Evolutionary conservation across 92 coral and sea anemone genomes (phyloP), one percentile per base, ranked within the genome.

Genomic region (Desmophyllum pertusum): DNA sequence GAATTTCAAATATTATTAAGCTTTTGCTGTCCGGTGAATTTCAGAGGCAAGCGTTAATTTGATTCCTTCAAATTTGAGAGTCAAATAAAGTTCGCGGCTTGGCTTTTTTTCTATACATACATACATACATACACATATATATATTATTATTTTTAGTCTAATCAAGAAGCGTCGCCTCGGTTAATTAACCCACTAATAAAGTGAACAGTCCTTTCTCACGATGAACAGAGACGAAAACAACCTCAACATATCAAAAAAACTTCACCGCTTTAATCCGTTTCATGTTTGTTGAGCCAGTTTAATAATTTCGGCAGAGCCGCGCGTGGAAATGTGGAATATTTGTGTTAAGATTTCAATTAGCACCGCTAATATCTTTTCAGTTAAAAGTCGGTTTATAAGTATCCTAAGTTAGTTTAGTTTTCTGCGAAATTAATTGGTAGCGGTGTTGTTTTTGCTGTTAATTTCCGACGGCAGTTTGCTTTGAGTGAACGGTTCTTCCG

Each of bases 401-500:
- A 38, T 15, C 46, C 78, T 85, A 70, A 81, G 88, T 87, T 5
- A 75, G 90, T 89, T 85, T 84, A 77, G 84, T 85, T 85, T 89
- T 76, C 81, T 67, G 63, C 74, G 40, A 85, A 79, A 65, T 81
- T 89, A 85, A 89, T 89, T 85, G 92, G 66, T 85, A 89, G 90
- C 90, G 92, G 90, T 89, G 70, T 70, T 83, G 42, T 51, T 82
- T 89, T 63, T 80, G 73, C 75, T 73, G 71, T 64, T 46, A 45
- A 80, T 85, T 80, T 89, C 92, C 92, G 89, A 70, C 52, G 72
- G 86, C 71, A 39, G 79, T 80, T 31, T 85, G 77, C 79, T 35
- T 88, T 66, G 53, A 42, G 33, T 59, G 76, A 84, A 84, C 66
- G 53, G 77, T 55, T 80, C 73, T 80, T 89, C 89, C 89, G 92